Evolutionary conservation across 2,113 vertebrate genomes (phyloP).

Genomic region (Hypanus sabinus): DNA sequence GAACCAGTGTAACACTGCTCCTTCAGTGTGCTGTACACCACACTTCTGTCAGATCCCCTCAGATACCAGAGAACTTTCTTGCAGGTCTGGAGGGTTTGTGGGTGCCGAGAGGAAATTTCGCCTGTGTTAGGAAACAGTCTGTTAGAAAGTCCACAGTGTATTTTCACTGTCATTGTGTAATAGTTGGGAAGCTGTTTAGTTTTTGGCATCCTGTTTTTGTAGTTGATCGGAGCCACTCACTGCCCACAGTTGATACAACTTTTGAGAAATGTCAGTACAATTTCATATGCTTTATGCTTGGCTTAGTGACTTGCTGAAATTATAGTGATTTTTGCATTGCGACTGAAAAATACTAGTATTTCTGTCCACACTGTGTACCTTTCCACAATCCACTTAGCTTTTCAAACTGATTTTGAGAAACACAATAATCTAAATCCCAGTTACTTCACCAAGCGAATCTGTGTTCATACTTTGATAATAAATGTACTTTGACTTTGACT

Average conservation of each 20-base stretch:
- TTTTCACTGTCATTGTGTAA: not conserved
- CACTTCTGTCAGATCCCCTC: not conserved
- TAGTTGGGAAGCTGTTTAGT: not conserved
- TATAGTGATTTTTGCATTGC: not conserved
- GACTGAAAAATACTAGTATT: not conserved
- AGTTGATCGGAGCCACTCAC: not conserved
- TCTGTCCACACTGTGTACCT: not conserved
- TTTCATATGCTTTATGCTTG: not conserved
- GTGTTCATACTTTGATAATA: too few species aligned
- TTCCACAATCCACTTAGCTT: not conserved
- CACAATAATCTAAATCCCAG: not conserved
- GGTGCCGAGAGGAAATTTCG: not conserved
- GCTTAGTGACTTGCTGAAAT: not conserved
- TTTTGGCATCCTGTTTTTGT: not conserved
- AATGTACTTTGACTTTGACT: too few species aligned
- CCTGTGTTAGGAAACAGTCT: not conserved
- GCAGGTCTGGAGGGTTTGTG: not conserved
- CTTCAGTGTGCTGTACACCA: too few species aligned
- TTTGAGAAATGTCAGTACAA: not conserved
- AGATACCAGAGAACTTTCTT: not conserved
- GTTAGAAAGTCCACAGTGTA: not conserved
- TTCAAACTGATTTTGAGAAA: not conserved
- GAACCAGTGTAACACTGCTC: too few species aligned
- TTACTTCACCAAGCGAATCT: not conserved
- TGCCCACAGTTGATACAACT: not conserved